Evolutionary conservation across 1,140 invertebrate species (phyloP).

Genomic region (Ptiloglossa arizonensis): DNA sequence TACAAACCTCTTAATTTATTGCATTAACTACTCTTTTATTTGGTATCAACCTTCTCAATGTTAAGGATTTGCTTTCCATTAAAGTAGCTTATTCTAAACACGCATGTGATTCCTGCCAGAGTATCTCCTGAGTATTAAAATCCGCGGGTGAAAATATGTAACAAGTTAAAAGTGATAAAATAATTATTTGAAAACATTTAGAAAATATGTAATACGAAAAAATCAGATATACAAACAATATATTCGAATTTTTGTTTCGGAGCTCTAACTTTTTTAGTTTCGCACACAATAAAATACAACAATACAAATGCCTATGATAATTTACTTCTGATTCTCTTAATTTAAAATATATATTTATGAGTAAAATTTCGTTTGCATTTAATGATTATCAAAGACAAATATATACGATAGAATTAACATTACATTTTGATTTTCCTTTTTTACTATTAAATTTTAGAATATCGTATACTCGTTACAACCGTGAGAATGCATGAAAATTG

Average conservation of each 20-base stretch:
- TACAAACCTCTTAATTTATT: slow-evolving; percentile 55
- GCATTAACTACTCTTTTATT: slow-evolving; percentile 58
- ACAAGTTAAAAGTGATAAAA: slow-evolving; percentile 6
- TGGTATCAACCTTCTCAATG: slow-evolving; percentile 61
- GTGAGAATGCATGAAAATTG: not conserved
- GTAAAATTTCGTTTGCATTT: not conserved
- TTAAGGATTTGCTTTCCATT: slow-evolving; percentile 39
- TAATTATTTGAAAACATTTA: slow-evolving; percentile 14
- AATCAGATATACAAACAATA: not conserved
- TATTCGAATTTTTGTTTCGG: not conserved
- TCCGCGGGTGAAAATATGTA: slow-evolving; percentile 12
- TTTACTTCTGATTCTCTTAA: not conserved
- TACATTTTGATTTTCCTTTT: not conserved
- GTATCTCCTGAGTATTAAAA: slow-evolving; percentile 65
- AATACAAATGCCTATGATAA: not conserved
- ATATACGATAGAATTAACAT: too few relatives aligned
- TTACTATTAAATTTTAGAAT: not conserved
- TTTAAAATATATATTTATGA: not conserved
- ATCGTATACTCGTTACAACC: too few relatives aligned
- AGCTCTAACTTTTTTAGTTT: not conserved
- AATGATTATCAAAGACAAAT: not conserved
- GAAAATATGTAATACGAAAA: not conserved
- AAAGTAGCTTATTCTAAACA: slow-evolving; percentile 52
- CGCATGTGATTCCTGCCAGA: slow-evolving; percentile 38
- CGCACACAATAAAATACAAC: too few relatives aligned